A percentile compares a stretch with the other conserved stretches of the same genome.
These are phyloP conservation scores for Aplodontia rufa DNA, from an alignment of 2,113 vertebrate species.

Conservation along the genomic window DNA sequence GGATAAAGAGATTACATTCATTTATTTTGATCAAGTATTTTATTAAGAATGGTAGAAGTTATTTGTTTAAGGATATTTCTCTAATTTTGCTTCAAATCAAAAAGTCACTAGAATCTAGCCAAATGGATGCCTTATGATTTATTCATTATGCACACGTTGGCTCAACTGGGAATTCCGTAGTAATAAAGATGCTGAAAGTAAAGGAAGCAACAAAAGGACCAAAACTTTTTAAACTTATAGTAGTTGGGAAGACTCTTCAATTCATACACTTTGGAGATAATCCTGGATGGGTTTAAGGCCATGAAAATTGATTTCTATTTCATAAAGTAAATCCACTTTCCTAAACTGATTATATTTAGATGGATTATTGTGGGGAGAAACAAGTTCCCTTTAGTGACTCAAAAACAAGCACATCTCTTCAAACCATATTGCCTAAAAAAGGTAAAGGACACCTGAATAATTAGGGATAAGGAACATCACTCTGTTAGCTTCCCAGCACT, in stretches of 20 bases:
- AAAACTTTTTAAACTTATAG: rapidly evolving
- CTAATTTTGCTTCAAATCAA: neutral
- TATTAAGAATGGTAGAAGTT: neutral
- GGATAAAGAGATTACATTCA: neutral
- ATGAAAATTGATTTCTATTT: neutral
- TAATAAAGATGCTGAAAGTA: neutral
- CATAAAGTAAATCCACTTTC: neutral
- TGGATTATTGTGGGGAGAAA: neutral
- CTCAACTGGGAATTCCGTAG: neutral
- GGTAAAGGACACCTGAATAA: neutral
- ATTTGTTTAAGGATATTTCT: neutral
- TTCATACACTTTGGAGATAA: neutral
- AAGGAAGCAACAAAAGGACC: neutral
- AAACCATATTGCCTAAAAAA: neutral
- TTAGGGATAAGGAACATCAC: neutral
- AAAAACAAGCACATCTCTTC: neutral
- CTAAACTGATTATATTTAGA: neutral
- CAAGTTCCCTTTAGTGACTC: neutral
- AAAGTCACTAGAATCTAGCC: neutral
- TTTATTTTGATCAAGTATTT: neutral
- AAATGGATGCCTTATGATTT: neutral
- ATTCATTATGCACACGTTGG: neutral
- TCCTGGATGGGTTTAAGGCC: neutral
- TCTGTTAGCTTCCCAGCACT: neutral
- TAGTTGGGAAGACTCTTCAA: neutral